Conservation (phyloP, 1,140 invertebrate genomes). For the Zelostemma sp. region DNA sequence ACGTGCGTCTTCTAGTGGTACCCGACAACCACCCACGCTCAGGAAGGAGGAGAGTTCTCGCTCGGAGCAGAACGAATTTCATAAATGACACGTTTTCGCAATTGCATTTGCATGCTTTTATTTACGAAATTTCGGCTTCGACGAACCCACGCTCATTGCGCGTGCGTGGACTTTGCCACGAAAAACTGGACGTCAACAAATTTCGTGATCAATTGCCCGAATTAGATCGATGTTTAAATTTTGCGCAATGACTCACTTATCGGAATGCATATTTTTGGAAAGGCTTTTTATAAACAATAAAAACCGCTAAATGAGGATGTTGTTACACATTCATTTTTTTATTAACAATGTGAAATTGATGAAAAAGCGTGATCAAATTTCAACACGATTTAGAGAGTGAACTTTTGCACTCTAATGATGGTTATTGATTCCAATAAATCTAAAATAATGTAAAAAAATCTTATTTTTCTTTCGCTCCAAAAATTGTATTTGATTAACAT, state of each 20-base stretch:
- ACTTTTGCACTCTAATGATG: not conserved
- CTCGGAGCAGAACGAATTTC: not conserved
- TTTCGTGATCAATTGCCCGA: not conserved
- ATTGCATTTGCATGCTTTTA: not conserved
- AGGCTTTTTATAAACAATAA: too few species aligned
- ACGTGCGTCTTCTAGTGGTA: not conserved
- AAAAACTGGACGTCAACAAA: not conserved
- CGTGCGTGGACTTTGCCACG: too few species aligned
- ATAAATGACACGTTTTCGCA: not conserved
- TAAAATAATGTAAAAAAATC: not conserved
- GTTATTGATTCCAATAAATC: not conserved
- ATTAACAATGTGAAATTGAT: too few species aligned
- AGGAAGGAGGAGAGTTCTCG: not conserved
- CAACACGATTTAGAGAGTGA: too few species aligned
- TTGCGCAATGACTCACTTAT: too few species aligned
- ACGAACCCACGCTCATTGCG: too few species aligned
- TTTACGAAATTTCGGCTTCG: too few species aligned
- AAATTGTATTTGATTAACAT: constrained; percentile 1
- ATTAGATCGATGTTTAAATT: not conserved
- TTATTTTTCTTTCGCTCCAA: constrained; percentile 5
- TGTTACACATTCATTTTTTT: too few species aligned
- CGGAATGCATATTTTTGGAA: too few species aligned
- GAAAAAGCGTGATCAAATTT: too few species aligned
- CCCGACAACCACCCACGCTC: not conserved
- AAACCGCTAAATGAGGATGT: too few species aligned